Base-by-base conservation (phyloP, 2,113 vertebrate species). In the Vulpes lagopus region DNA sequence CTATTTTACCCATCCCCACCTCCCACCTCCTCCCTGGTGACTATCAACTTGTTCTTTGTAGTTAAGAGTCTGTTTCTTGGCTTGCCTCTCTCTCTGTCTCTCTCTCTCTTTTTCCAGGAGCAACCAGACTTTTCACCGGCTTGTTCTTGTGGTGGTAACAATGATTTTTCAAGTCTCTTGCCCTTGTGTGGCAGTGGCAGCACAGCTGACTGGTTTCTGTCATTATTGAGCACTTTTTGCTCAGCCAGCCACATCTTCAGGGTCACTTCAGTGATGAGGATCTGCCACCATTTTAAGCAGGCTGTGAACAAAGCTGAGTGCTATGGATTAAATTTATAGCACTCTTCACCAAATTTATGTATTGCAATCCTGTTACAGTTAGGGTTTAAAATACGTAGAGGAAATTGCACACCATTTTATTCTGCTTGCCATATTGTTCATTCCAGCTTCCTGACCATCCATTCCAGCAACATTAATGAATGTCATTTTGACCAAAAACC, bases 281-380 rank as follows among this genome's bases (percentile, higher is more conserved):
- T 90, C 74, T 92, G 92, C 59, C 27, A n/a, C 94, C 59, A n/a
- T 88, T 96, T 80, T 90, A 49, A 84, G 83, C 35, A 96, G 84
- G 32, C 76, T 95, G 53, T 62, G 92, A 95, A 85, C 84, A 43
- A 74, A 92, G 38, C 80, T 86, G 55, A 88, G 53, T 25, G 59
- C 25, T 55, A 1, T n/a, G 64, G 69, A 74, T 85, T 30, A 78
- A 49, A 51, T 64, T 78, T 71, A 59, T 55, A 60, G 69, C 6
- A 2, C 5, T 10, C 14, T 35, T 87, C 88, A 81, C 25, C 53
- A 51, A 74, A 76, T 74, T 22, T 27, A 57, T 71, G 60, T 88
- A 17, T 53, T 96, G 43, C 27, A 32, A 3, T 76, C 73, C 43
- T 83, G 6, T 76, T 84, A 62, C 17, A 43, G 35, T 57, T 62